A percentile compares a stretch with the other conserved stretches of the same genome.
phyloP scores from a whole-genome alignment of 2,888 invertebrate genomes.

The Spilosoma lubricipeda region DNA sequence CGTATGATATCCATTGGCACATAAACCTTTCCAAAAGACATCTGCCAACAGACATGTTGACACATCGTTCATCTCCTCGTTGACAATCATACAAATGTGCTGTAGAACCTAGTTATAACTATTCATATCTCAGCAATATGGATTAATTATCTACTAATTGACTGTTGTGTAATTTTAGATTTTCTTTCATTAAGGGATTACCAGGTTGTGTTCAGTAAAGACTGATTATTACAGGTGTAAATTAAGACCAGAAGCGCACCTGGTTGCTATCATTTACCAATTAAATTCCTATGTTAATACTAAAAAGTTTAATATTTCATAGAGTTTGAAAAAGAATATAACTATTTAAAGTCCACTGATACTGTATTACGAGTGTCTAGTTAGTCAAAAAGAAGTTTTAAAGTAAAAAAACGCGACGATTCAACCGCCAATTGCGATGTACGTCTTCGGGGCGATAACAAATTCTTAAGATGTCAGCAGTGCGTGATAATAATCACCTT shows the following conservation, averaged over 20 bases:
- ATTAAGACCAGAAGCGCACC: not conserved
- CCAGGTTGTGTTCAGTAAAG: not conserved
- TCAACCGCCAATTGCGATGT: slow-evolving; percentile 14
- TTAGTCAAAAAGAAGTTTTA: not conserved
- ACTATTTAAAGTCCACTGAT: not conserved
- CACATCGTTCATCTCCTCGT: too few relatives aligned
- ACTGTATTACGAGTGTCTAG: not conserved
- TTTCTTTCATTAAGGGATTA: not conserved
- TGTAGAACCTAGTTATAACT: not conserved
- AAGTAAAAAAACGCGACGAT: slow-evolving; percentile 37
- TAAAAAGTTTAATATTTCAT: too few relatives aligned
- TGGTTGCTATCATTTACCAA: not conserved
- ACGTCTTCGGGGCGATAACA: slow-evolving; percentile 23
- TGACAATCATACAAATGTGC: not conserved
- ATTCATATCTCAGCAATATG: not conserved
- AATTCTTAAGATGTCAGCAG: slow-evolving; percentile 38
- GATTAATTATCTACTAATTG: not conserved
- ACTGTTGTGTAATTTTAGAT: not conserved
- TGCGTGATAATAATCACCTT: slow-evolving; percentile 43
- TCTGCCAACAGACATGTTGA: not conserved
- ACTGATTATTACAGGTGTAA: not conserved
- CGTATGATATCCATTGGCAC: not conserved
- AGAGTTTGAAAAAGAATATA: not conserved
- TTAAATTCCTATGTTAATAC: not conserved
- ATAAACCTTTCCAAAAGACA: not conserved